Percentiles rank a stretch among this genome's conserved stretches.
These are phyloP conservation scores for Paraescarpia echinospica DNA, from an alignment of 1,140 invertebrate genomes.

Conservation along the genomic window DNA sequence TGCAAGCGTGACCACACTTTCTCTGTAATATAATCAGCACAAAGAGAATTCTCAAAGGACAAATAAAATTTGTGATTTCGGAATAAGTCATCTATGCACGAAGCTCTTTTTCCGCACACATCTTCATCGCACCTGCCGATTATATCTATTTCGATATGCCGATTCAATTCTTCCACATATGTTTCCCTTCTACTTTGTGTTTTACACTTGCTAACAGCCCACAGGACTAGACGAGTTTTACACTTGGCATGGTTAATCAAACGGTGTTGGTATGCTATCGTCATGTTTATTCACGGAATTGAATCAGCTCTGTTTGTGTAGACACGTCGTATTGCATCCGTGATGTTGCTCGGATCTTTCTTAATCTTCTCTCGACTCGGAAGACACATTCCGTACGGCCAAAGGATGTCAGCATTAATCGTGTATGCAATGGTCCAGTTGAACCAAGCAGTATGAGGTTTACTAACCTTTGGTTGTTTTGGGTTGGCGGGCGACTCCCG, in stretches of 20 bases:
- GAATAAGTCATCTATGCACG: conserved; percentile 49
- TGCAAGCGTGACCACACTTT: conserved; percentile 34
- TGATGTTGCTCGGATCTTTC: background rate
- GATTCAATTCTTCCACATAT: background rate
- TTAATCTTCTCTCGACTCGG: background rate
- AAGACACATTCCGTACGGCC: background rate
- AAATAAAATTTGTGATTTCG: conserved; percentile 73
- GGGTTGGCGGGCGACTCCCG: background rate
- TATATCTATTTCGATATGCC: background rate
- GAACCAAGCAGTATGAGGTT: background rate
- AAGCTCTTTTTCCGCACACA: background rate
- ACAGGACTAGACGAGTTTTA: background rate
- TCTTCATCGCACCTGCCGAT: background rate
- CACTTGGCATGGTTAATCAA: background rate
- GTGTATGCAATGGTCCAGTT: background rate
- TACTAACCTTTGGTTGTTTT: background rate
- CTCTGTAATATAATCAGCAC: conserved; percentile 53
- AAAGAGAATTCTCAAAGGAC: conserved; percentile 70
- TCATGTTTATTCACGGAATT: background rate
- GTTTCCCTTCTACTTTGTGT: background rate
- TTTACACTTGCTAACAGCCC: background rate
- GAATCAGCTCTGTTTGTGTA: conserved; percentile 15
- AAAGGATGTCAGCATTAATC: background rate
- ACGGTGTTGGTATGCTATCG: background rate
- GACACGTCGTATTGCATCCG: background rate